Percentiles rank a stretch among this genome's conserved stretches.
Conservation (phyloP, 30 jellyfish, hydroid and myxozoan genomes). For the Calvadosia cruxmelitensis region DNA sequence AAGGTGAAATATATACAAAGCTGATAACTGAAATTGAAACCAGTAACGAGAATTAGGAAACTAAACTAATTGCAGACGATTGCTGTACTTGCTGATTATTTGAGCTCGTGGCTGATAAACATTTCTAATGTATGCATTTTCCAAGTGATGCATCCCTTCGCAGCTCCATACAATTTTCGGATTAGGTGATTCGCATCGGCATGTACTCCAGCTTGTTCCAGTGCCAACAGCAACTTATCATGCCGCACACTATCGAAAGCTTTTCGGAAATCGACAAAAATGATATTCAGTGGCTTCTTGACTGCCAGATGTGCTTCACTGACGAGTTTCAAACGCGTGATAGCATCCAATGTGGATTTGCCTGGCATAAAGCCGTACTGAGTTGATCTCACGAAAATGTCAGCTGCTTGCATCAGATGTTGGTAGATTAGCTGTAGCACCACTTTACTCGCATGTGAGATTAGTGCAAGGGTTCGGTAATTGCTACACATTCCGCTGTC, state of each 20-base stretch:
- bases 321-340: not conserved
- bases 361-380: constrained; percentile 15
- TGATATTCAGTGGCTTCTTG: not conserved
- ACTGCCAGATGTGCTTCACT: not conserved
- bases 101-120: no score
- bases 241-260: constrained; percentile 25
- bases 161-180: no score
- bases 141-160: no score
- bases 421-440: constrained; percentile 7
- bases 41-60: no score
- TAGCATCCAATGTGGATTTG: constrained; percentile 5
- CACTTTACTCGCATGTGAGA: constrained; percentile 18
- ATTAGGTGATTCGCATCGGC: no score
- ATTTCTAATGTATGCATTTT: no score
- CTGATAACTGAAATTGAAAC: no score
- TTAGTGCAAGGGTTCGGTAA: constrained; percentile 10
- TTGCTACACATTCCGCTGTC: constrained; percentile 8
- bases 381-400: not conserved
- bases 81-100: no score
- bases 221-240: not conserved
- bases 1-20: no score
- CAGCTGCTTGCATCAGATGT: not conserved
- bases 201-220: constrained; percentile 3
- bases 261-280: constrained; percentile 17
- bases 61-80: no score